Evolutionary conservation across 2,888 invertebrate genomes (phyloP).

Genomic region (Amphipoea oculea): DNA sequence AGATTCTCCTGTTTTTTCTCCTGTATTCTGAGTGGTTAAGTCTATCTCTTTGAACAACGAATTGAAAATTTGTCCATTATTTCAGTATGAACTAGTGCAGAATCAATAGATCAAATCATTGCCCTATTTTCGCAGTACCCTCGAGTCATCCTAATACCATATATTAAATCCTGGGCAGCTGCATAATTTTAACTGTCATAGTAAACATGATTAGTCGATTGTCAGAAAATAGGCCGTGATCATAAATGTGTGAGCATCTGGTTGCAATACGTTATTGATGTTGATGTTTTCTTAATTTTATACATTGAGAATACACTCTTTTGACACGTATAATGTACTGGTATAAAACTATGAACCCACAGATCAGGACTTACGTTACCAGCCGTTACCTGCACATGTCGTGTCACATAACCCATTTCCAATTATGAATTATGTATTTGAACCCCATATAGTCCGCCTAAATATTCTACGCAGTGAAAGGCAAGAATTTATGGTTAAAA

Average conservation of each 20-base stretch:
- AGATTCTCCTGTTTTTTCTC: background rate
- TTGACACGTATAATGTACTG: slow-evolving; percentile 8
- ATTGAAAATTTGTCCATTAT: slow-evolving; percentile 1
- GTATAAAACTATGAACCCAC: background rate
- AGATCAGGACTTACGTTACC: background rate
- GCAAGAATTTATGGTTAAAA: background rate
- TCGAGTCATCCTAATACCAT: slow-evolving; percentile 25
- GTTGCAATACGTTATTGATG: slow-evolving; percentile 35
- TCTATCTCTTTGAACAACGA: background rate
- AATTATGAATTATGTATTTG: slow-evolving; percentile 7
- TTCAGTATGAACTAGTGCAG: background rate
- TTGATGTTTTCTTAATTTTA: slow-evolving; percentile 12
- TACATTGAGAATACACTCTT: slow-evolving; percentile 7
- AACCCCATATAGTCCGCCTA: background rate
- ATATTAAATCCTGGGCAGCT: slow-evolving; percentile 50
- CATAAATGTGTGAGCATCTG: slow-evolving; percentile 48
- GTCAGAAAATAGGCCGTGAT: slow-evolving; percentile 49
- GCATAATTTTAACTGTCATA: slow-evolving; percentile 55
- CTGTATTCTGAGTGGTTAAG: background rate
- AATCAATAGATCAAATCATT: slow-evolving; percentile 23
- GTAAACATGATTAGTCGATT: slow-evolving; percentile 45
- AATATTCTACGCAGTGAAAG: background rate
- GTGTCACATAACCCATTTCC: background rate
- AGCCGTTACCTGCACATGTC: background rate
- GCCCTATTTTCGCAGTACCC: slow-evolving; percentile 20